Conservation (phyloP, 2,888 invertebrate genomes). For the Callinectes sapidus region DNA sequence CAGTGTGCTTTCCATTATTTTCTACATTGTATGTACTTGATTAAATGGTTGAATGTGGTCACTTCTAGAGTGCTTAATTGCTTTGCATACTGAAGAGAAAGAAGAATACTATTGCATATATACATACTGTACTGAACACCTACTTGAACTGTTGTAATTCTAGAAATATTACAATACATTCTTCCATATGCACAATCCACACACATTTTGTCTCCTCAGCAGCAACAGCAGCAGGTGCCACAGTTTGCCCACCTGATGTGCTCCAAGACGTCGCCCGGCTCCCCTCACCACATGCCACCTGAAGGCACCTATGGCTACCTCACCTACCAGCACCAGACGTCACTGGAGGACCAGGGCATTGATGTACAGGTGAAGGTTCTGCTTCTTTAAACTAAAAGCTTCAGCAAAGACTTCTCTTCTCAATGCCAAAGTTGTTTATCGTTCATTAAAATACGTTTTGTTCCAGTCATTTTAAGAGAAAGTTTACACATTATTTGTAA, state of each 20-base stretch:
- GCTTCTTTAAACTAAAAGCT: background rate
- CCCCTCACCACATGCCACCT: constrained; percentile 67
- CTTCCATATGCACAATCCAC: background rate
- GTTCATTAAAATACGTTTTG: too few species aligned
- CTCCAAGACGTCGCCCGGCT: constrained; percentile 69
- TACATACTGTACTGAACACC: background rate
- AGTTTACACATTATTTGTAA: background rate
- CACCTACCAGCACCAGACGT: constrained; percentile 70
- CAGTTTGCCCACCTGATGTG: constrained; percentile 72
- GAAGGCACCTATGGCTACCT: constrained; percentile 55
- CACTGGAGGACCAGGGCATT: constrained; percentile 87
- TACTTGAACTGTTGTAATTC: background rate
- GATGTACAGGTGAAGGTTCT: constrained; percentile 84
- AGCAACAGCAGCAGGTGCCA: constrained; percentile 50
- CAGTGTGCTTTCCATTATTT: too few species aligned
- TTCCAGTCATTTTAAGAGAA: too few species aligned
- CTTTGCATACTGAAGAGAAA: too few species aligned
- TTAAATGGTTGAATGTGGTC: too few species aligned
- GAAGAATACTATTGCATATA: too few species aligned
- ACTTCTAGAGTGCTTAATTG: too few species aligned
- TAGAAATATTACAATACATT: background rate
- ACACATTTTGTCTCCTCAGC: background rate
- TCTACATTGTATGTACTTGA: too few species aligned
- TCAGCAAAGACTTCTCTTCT: too few species aligned
- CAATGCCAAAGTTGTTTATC: too few species aligned